Base-by-base conservation (phyloP, 2,888 invertebrate species). In the Eupithecia dodoneata region DNA sequence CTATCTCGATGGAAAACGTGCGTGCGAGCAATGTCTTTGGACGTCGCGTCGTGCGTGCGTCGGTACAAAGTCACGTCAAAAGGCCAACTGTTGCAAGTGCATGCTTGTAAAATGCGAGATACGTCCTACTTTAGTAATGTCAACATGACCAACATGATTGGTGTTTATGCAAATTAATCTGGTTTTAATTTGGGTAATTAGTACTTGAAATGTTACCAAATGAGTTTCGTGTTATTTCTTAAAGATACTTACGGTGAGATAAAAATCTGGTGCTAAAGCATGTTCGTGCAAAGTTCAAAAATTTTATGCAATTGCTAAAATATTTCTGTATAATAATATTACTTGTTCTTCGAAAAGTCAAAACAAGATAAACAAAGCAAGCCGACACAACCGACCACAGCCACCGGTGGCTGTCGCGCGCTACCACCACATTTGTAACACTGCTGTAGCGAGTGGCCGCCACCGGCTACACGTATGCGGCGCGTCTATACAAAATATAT, bases 81-180 rank as follows among this genome's bases (percentile, higher is more conserved):
- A 88, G 90, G 90, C 85, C 84, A 86, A 55, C 83, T 92, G 90
- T 87, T 86, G 91, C 89, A 93, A 93, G 91, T 89, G 89, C 88
- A 85, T 86, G 87, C 87, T 84, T 82, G 77, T 83, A 77, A 92
- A 89, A 90, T 92, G 87, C 81, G 82, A 84, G 83, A 88, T 70
- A 52, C 83, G 90, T 81, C 90, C 91, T 88, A 92, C 90, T 90
- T 92, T 63, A 85, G 79, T 74, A 78, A 91, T 92, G 90, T 89
- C 90, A 90, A 90, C 90, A 88, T 86, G 18, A 18, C 18, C 59
- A 59, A 59, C 81, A 80, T 81, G 79, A 75, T 79, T 73, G 73
- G 73, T 73, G 13, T n/a, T 44, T 15, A 80, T 81, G 75, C 76
- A 75, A 80, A 79, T 79, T 52, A 72, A 77, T 77, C 80, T 73